Evolutionary conservation across 2,888 invertebrate species (phyloP).

Genomic region (Callyntrura guangdongensis): DNA sequence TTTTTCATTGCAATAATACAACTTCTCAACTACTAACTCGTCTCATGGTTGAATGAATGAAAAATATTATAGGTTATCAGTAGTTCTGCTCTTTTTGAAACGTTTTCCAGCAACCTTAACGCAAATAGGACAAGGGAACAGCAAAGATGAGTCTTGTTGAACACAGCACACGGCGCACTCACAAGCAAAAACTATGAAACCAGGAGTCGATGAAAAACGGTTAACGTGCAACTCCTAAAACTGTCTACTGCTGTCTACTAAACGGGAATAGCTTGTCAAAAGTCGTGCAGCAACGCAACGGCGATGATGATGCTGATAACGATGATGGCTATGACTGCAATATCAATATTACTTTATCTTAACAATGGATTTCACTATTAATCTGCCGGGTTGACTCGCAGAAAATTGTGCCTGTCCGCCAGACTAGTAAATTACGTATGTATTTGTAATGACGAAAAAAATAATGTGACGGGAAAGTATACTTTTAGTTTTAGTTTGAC

Average conservation of each 20-base stretch:
- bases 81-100: background rate
- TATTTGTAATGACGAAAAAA: too few relatives aligned
- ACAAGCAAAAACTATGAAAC: background rate
- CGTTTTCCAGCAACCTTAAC: background rate
- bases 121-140: background rate
- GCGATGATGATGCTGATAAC: background rate
- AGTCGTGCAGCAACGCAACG: background rate
- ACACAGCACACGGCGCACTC: background rate
- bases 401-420: background rate
- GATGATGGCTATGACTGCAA: background rate
- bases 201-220: background rate
- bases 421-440: background rate
- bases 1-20: slow-evolving; percentile 9
- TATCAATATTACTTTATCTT: slow-evolving; percentile 24
- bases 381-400: slow-evolving; percentile 9
- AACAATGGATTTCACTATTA: slow-evolving; percentile 9
- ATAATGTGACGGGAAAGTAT: too few relatives aligned
- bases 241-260: background rate
- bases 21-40: slow-evolving; percentile 41
- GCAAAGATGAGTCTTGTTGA: background rate
- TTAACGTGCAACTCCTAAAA: background rate
- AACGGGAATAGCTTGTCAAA: background rate
- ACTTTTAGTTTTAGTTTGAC: background rate
- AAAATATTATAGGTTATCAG: background rate
- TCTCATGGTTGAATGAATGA: slow-evolving; percentile 34